These are phyloP conservation scores for Ophion ellenae DNA, from an alignment of 2,888 invertebrate species.

Conservation along the genomic window DNA sequence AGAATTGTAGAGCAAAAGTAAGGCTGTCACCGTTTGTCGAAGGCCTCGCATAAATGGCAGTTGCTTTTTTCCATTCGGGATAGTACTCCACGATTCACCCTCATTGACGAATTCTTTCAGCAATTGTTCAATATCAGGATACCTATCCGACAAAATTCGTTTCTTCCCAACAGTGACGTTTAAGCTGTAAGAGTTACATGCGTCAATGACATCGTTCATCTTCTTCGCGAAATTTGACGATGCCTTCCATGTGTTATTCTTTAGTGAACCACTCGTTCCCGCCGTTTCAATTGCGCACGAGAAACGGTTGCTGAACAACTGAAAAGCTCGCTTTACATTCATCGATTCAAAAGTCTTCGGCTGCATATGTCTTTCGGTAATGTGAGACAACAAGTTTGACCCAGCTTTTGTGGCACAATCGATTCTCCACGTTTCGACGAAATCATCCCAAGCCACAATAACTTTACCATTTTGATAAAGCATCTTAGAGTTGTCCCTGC, in stretches of 20 bases:
- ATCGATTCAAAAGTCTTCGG: slow-evolving; percentile 48
- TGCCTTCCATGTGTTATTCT: slow-evolving; percentile 13
- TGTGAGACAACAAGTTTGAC: slow-evolving; percentile 30
- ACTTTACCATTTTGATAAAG: slow-evolving; percentile 18
- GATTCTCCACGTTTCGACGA: slow-evolving; percentile 16
- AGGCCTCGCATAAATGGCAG: no score
- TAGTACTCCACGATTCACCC: no score
- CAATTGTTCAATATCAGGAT: not conserved
- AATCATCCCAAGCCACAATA: slow-evolving; percentile 39
- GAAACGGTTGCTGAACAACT: slow-evolving; percentile 37
- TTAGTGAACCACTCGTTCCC: not conserved
- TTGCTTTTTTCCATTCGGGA: no score
- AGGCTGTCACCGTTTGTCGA: no score
- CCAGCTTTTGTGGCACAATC: slow-evolving; percentile 19
- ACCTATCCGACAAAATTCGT: not conserved
- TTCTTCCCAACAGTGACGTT: not conserved
- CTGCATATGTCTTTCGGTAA: slow-evolving; percentile 26
- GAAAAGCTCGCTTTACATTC: slow-evolving; percentile 46
- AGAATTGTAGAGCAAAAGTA: no score
- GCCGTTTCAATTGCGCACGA: slow-evolving; percentile 29
- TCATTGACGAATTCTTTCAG: no score
- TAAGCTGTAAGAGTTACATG: not conserved
- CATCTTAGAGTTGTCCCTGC: slow-evolving; percentile 10
- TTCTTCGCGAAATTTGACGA: slow-evolving; percentile 16
- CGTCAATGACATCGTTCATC: slow-evolving; percentile 7